A percentile compares a stretch with the other conserved stretches of the same genome.
These are phyloP conservation scores for Limonius californicus DNA, from an alignment of 1,140 invertebrate genomes.

Conservation along the genomic window DNA sequence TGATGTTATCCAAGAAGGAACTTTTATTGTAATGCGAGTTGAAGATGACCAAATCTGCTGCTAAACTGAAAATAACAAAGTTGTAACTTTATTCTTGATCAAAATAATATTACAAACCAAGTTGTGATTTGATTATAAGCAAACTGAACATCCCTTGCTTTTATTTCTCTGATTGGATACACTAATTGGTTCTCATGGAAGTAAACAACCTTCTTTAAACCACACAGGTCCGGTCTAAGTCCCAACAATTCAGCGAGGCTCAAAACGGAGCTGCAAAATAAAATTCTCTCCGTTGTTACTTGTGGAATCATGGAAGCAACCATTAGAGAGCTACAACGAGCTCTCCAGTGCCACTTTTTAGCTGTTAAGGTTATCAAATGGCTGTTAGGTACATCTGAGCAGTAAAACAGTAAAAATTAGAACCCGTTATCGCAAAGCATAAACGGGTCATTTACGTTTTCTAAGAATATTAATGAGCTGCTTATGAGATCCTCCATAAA, in stretches of 20 bases:
- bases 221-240: slow-evolving; percentile 59
- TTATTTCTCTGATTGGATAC: slow-evolving; percentile 65
- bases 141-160: slow-evolving; percentile 73
- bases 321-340: slow-evolving; percentile 63
- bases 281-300: slow-evolving; percentile 50
- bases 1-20: slow-evolving; percentile 63
- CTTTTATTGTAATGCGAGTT: slow-evolving; percentile 68
- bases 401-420: slow-evolving; percentile 4
- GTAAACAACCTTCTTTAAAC: slow-evolving; percentile 65
- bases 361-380: slow-evolving; percentile 57
- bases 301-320: slow-evolving; percentile 59
- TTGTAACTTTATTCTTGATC: slow-evolving; percentile 15
- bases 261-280: slow-evolving; percentile 71
- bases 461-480: slow-evolving; percentile 59
- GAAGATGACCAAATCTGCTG: slow-evolving; percentile 68
- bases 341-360: slow-evolving; percentile 80
- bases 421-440: not conserved
- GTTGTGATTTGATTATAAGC: slow-evolving; percentile 74
- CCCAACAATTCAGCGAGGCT: slow-evolving; percentile 68
- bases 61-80: slow-evolving; percentile 53
- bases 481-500: slow-evolving; percentile 70
- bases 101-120: slow-evolving; percentile 50
- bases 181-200: slow-evolving; percentile 79
- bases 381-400: slow-evolving; percentile 38
- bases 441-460: slow-evolving; percentile 39